phyloP scores from a whole-genome alignment of 2,113 vertebrate genomes.

The Axis porcinus region DNA sequence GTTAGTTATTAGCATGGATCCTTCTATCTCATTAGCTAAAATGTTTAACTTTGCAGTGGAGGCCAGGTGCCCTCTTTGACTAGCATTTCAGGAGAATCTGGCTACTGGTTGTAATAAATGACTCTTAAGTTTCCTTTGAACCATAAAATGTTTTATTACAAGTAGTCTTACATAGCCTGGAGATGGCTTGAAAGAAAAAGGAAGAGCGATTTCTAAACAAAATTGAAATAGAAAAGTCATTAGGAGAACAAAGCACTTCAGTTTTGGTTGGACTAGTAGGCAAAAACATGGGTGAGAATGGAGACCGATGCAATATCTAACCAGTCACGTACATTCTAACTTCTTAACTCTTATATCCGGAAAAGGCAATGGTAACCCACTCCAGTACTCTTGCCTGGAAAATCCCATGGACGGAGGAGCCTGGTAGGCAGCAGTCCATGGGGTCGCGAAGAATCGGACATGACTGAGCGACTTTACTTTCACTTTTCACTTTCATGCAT shows the following conservation, averaged over 20 bases:
- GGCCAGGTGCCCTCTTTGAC: neutral
- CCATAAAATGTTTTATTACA: neutral
- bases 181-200: neutral
- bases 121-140: neutral
- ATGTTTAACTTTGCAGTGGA: neutral
- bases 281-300: neutral
- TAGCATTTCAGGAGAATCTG: neutral
- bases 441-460: too few species aligned
- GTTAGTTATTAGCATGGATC: neutral
- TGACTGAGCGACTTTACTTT: too few species aligned
- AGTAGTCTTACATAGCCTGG: neutral
- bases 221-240: neutral
- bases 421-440: too few species aligned
- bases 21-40: neutral
- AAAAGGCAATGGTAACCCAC: too few species aligned
- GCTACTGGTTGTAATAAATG: neutral
- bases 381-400: too few species aligned
- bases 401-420: too few species aligned
- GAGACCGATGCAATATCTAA: neutral
- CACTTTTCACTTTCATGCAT: too few species aligned
- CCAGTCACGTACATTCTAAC: neutral
- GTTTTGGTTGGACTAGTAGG: neutral
- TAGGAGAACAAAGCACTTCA: neutral
- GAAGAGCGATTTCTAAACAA: neutral
- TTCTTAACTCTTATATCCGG: neutral